Evolutionary conservation across 2,113 vertebrate species (phyloP).

Genomic region (Ochotona curzoniae): DNA sequence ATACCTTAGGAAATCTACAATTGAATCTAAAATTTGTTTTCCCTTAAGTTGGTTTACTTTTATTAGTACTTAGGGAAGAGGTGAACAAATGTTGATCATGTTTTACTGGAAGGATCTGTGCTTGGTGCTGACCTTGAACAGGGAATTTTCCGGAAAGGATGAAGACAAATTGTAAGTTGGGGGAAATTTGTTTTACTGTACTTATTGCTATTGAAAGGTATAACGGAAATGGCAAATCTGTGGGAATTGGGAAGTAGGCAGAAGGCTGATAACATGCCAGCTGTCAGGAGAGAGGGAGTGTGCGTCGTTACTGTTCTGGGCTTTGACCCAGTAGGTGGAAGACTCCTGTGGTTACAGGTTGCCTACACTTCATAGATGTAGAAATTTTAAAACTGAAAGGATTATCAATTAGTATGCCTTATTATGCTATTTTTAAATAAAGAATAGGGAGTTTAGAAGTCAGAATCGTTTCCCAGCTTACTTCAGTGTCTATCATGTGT

Average conservation of each 20-base stretch:
- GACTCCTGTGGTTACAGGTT: neutral
- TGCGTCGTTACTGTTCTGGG: neutral
- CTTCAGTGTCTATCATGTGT: neutral
- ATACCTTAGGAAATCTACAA: neutral
- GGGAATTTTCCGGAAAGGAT: neutral
- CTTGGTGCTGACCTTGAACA: neutral
- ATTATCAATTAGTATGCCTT: neutral
- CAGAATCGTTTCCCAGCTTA: neutral
- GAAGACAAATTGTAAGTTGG: neutral
- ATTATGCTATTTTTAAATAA: neutral
- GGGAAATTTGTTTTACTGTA: neutral
- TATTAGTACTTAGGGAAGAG: neutral
- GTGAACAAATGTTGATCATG: conserved; percentile 17
- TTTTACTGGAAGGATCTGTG: conserved; percentile 13
- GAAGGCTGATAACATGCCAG: neutral
- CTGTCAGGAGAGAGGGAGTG: neutral
- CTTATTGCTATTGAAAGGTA: neutral
- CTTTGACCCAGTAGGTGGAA: neutral
- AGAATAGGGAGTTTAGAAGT: neutral
- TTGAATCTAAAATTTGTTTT: conserved; percentile 48
- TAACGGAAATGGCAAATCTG: neutral
- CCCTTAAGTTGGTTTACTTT: conserved; percentile 12
- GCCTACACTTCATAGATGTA: neutral
- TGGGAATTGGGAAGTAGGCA: neutral
- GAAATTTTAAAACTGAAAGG: neutral